Conservation (phyloP, 92 coral and sea anemone genomes). For the Phymanthus crucifer region DNA sequence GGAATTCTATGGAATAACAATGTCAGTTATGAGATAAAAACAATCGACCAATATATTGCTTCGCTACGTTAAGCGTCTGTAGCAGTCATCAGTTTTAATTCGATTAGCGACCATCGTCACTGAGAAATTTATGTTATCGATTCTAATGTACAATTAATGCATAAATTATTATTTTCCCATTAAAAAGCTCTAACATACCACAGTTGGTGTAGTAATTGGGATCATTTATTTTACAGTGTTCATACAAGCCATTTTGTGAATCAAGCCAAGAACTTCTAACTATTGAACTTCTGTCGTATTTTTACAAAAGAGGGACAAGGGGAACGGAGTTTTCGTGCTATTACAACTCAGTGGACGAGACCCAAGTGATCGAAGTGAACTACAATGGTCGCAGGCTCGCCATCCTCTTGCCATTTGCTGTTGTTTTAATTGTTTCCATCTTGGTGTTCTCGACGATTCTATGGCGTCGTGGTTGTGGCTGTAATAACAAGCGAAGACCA, state of each 20-base stretch:
- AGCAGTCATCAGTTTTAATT: neutral
- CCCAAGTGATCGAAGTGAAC: conserved; percentile 33
- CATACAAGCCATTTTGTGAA: conserved; percentile 30
- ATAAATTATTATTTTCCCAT: neutral
- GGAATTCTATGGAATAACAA: neutral
- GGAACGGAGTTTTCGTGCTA: conserved; percentile 15
- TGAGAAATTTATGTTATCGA: neutral
- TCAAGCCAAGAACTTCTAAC: neutral
- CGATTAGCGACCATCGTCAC: neutral
- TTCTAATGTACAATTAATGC: neutral
- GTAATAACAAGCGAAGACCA: conserved; percentile 23
- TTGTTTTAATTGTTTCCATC: conserved; percentile 10
- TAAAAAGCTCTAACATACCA: too few species aligned
- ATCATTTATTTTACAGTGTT: conserved; percentile 31
- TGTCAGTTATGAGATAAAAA: neutral
- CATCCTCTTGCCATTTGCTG: conserved; percentile 30
- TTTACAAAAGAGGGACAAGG: neutral
- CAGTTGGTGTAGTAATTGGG: too few species aligned
- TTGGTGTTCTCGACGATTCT: neutral
- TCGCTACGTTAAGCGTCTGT: neutral
- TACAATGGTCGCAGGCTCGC: conserved; percentile 18
- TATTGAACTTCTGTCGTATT: neutral
- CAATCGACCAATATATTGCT: neutral
- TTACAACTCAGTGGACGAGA: conserved; percentile 20
- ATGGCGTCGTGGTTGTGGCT: conserved; percentile 34